These are phyloP conservation scores for Cephus sareptanus DNA, from an alignment of 2,888 invertebrate species.

Conservation along the genomic window DNA sequence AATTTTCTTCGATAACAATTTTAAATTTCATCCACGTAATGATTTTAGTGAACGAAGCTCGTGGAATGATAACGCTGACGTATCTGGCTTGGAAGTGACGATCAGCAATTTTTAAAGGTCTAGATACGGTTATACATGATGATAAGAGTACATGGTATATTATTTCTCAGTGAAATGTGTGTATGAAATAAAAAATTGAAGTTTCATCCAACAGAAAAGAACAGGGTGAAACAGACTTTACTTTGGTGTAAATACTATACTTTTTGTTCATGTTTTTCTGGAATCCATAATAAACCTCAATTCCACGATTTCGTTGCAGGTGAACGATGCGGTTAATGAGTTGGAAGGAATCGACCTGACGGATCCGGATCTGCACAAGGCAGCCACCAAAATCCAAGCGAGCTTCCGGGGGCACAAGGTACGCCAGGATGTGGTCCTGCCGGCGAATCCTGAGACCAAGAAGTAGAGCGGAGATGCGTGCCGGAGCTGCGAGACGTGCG, in stretches of 20 bases:
- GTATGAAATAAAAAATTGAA: neutral
- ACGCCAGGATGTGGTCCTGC: slow-evolving; percentile 74
- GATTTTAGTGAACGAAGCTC: neutral
- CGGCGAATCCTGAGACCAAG: slow-evolving; percentile 38
- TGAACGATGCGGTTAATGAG: slow-evolving; percentile 71
- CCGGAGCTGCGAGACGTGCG: neutral
- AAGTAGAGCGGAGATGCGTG: slow-evolving; percentile 37
- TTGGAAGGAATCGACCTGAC: slow-evolving; percentile 84
- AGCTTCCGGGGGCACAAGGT: slow-evolving; percentile 92
- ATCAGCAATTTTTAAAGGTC: neutral
- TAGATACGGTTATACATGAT: neutral
- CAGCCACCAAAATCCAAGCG: slow-evolving; percentile 92
- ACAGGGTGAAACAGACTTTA: neutral
- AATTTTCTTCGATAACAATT: neutral
- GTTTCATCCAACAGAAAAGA: neutral
- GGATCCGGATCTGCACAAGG: slow-evolving; percentile 89
- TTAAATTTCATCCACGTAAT: neutral
- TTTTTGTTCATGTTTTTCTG: neutral
- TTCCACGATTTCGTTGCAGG: slow-evolving; percentile 44
- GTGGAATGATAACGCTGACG: too few relatives aligned
- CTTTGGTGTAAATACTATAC: neutral
- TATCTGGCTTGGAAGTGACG: neutral
- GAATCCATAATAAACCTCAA: neutral
- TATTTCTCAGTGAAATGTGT: neutral
- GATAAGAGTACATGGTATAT: neutral